Conservation (phyloP, 2,888 invertebrate genomes). For the Hyppa rectilinea region DNA sequence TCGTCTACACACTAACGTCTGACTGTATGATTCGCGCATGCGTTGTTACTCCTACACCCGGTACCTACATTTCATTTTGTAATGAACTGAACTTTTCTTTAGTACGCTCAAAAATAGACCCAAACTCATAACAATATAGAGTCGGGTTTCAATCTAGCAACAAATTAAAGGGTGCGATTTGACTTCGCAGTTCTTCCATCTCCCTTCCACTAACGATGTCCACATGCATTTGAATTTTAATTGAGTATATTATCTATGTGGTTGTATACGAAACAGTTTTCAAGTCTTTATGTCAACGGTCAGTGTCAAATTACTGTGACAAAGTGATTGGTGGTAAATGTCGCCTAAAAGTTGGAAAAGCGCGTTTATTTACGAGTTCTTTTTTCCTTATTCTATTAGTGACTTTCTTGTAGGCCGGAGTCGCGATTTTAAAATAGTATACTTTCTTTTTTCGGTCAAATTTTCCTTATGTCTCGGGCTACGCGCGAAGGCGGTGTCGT, state of each 20-base stretch:
- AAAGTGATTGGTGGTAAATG: conserved; percentile 19
- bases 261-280: conserved; percentile 52
- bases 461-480: conserved; percentile 30
- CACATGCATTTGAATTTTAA: conserved; percentile 80
- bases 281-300: conserved; percentile 41
- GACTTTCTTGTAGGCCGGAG: not conserved
- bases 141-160: conserved; percentile 51
- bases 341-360: not conserved
- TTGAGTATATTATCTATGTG: conserved; percentile 67
- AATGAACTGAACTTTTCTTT: conserved; percentile 78
- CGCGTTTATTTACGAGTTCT: conserved; percentile 15
- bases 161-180: conserved; percentile 73
- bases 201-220: conserved; percentile 72
- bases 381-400: conserved; percentile 36
- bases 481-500: conserved; percentile 50
- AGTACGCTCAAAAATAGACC: conserved; percentile 56
- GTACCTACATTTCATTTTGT: conserved; percentile 83
- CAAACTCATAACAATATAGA: conserved; percentile 48
- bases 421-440: conserved; percentile 24
- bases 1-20: conserved; percentile 78
- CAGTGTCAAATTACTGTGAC: conserved; percentile 16
- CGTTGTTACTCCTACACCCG: conserved; percentile 72
- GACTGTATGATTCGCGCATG: conserved; percentile 78
- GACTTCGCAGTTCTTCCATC: conserved; percentile 73
- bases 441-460: conserved; percentile 12